Base-by-base conservation (phyloP, 2,797 vertebrate genomes). In the Denticeps clupeoides region DNA sequence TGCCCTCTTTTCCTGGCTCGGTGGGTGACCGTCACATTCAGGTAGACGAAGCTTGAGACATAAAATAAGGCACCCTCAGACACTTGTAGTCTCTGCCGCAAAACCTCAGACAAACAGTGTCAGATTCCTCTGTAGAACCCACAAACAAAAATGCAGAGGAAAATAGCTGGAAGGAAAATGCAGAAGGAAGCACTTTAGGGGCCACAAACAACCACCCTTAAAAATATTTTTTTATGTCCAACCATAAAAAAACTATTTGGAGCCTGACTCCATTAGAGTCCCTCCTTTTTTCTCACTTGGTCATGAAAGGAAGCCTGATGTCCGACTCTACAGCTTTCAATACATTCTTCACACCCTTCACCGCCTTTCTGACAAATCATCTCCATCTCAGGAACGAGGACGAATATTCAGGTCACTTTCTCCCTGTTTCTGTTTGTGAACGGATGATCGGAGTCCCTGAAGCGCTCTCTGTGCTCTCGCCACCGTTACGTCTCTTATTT, bases 231-330 rank as follows among this genome's bases (percentile, higher is more conserved):
- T 38, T 38, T 21, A 38, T 38, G 18, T 11, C 18, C 35, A 38
- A n/a, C n/a, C n/a, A n/a, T n/a, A n/a, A n/a, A n/a, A n/a, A n/a
- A 35, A 4, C 8, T 13, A 21, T 18, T 21, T 6, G 2, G 9
- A 38, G 16, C 18, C 38, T 38, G 27, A 27, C 29, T 26, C 27
- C 24, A 29, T 27, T 45, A 45, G 45, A 45, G 42, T n/a, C 42
- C n/a, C n/a, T n/a, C n/a, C 19, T 22, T 10, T 32, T 15, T 25
- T 26, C 41, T 23, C 27, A 12, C 12, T 8, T 11, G 25, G 42
- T 7, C 31, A 31, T 35, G 32, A 28, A 45, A 41, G 28, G 22
- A 25, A 16, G 37, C 19, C 11, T 13, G 19, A 29, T 24, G 37
- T 16, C n/a, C 33, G 10, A 38, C 35, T 35, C 38, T 38, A 35